phyloP scores from a whole-genome alignment of 2,888 invertebrate species.

The Meiosimyza platycephala region DNA sequence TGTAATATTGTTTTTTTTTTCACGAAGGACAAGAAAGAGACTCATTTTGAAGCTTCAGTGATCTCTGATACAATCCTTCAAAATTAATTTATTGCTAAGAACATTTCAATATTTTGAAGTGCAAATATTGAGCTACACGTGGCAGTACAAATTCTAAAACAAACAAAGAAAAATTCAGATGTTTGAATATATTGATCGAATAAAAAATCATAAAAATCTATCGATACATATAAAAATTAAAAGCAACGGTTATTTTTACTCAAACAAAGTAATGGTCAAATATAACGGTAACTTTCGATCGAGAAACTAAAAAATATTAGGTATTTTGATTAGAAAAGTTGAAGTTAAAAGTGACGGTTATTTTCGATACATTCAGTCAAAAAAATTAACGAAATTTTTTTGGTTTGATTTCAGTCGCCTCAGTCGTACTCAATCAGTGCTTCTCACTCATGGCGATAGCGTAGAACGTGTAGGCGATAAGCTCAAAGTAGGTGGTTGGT shows the following conservation, averaged over 20 bases:
- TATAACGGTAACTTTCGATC: too few relatives aligned
- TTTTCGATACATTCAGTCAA: too few relatives aligned
- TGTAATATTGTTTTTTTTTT: too few relatives aligned
- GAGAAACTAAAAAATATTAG: too few relatives aligned
- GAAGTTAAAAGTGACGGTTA: too few relatives aligned
- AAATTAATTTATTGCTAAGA: constrained; percentile 61
- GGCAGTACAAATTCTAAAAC: constrained; percentile 52
- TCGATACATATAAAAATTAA: too few relatives aligned
- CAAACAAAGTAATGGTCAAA: too few relatives aligned
- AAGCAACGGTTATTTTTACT: too few relatives aligned
- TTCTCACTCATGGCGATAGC: constrained; percentile 98
- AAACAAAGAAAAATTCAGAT: not conserved
- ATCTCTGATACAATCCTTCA: constrained; percentile 66
- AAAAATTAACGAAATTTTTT: not conserved
- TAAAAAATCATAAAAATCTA: too few relatives aligned
- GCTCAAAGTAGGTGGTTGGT: constrained; percentile 88
- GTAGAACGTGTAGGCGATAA: constrained; percentile 90
- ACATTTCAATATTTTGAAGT: constrained; percentile 59
- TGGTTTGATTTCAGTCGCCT: constrained; percentile 76
- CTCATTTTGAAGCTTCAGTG: constrained; percentile 48
- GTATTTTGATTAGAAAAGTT: too few relatives aligned
- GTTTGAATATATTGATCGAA: too few relatives aligned
- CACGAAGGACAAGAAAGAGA: constrained; percentile 62
- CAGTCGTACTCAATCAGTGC: constrained; percentile 86
- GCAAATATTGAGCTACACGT: constrained; percentile 63